Conservation (phyloP, 2,113 vertebrate species). For the Protomyctophum bolini region DNA sequence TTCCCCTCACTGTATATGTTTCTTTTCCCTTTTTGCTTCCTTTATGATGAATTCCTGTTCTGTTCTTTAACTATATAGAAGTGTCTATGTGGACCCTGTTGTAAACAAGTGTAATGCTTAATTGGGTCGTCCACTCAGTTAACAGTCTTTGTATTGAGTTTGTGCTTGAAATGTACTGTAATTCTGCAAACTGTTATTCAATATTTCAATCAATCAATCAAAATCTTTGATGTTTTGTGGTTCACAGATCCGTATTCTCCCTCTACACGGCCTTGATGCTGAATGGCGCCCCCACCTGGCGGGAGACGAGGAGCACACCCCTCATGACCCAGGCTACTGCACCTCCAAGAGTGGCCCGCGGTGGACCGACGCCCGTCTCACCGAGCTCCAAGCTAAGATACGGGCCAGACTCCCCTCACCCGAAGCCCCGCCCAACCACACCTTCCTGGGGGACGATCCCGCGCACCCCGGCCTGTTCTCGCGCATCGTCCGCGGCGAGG, state of each 20-base stretch:
- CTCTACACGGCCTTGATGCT: constrained; percentile 74
- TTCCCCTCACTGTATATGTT: too few relatives aligned
- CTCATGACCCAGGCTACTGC: constrained; percentile 71
- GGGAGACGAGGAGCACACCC: constrained; percentile 66
- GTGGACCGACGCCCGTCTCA: constrained; percentile 64
- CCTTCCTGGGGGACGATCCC: constrained; percentile 67
- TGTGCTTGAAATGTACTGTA: too few relatives aligned
- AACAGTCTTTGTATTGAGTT: too few relatives aligned
- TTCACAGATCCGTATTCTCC: constrained; percentile 67
- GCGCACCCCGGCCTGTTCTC: constrained; percentile 70
- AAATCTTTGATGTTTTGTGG: neutral
- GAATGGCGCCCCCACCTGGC: constrained; percentile 76
- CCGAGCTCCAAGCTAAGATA: constrained; percentile 62
- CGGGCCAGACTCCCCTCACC: constrained; percentile 59
- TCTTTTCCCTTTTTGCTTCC: too few relatives aligned
- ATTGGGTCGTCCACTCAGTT: too few relatives aligned
- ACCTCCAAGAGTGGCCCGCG: constrained; percentile 76
- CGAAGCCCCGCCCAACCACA: constrained; percentile 39
- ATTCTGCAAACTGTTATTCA: too few relatives aligned
- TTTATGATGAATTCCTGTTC: too few relatives aligned
- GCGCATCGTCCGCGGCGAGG: constrained; percentile 78
- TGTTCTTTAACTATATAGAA: too few relatives aligned
- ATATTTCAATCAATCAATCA: too few relatives aligned
- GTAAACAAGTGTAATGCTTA: too few relatives aligned
- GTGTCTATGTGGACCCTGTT: too few relatives aligned